A percentile compares a stretch with the other conserved stretches of the same genome.
phyloP scores from a whole-genome alignment of 2,113 vertebrate species.

The Casuarius casuarius region DNA sequence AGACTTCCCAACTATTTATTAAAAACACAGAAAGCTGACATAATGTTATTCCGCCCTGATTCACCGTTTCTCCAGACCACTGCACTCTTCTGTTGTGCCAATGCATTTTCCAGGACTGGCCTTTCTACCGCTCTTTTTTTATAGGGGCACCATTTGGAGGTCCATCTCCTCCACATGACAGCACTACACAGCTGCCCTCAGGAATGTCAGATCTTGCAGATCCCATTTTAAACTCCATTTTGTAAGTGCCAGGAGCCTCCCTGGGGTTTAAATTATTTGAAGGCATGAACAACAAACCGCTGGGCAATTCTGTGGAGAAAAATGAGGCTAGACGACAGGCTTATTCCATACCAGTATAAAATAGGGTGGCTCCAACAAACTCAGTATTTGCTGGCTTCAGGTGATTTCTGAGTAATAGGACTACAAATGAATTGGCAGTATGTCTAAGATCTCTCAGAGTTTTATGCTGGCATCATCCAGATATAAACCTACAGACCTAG shows the following conservation, averaged over 20 bases:
- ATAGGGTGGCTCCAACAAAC: neutral
- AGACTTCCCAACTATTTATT: neutral
- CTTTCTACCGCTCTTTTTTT: neutral
- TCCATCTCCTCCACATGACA: neutral
- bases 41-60: neutral
- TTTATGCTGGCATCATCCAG: neutral
- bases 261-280: neutral
- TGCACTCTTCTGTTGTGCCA: neutral
- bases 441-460: neutral
- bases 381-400: neutral
- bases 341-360: neutral
- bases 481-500: neutral
- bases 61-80: neutral
- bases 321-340: neutral
- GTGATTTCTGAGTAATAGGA: neutral
- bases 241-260: neutral
- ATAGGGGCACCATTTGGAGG: neutral
- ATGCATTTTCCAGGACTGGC: neutral
- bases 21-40: neutral
- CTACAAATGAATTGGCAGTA: neutral
- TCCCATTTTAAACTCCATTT: neutral
- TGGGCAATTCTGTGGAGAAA: neutral
- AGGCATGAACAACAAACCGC: neutral
- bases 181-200: rapidly evolving
- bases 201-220: neutral